Evolutionary conservation across 2,113 vertebrate species (phyloP), one percentile per base, ranked within the genome.

Genomic region (Polypterus bichir): DNA sequence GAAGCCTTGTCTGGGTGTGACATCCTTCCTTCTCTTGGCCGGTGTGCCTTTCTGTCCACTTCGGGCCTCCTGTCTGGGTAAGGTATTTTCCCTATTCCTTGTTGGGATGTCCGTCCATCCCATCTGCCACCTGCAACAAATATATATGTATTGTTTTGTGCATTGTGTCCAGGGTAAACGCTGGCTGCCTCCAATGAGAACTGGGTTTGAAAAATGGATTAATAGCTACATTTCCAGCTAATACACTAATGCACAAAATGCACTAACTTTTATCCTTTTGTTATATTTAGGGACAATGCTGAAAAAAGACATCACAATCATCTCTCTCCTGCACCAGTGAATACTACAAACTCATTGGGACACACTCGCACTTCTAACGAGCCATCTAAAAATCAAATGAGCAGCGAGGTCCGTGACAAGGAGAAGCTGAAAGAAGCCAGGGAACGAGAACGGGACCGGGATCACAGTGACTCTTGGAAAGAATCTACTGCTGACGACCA

Each of bases 241-340:
- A 47, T 62, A 9, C 63, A 56, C 66, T 70, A 57, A 4, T 63
- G 55, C 69, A 70, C 55, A 71, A 47, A 1, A 59, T 76, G 69
- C 46, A 67, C 44, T 65, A 48, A 65, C 7, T 73, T 61, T 0
- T 74, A 46, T 4, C 54, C 6, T 53, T 61, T 57, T 59, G n/a
- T 63, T 6, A 53, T 57, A 3, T 70, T 8, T 73, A 98, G 95
- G 83, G 95, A 98, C 66, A 86, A 86, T 70, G 75, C 79, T 48
- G 95, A 98, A 74, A 98, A 98, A 66, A 88, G 93, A 64, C 94
- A 95, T 76, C 59, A 88, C 55, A 93, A 86, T 79, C 94, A 97
- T 77, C 84, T 86, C 48, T 95, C 93, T 9, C 93, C 95, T 8
- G 86, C 86, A 76, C 83, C 87, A 71, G n/a, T 80, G 69, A 85